Evolutionary conservation across 2,888 invertebrate genomes (phyloP).

Genomic region (Leucoma salicis): DNA sequence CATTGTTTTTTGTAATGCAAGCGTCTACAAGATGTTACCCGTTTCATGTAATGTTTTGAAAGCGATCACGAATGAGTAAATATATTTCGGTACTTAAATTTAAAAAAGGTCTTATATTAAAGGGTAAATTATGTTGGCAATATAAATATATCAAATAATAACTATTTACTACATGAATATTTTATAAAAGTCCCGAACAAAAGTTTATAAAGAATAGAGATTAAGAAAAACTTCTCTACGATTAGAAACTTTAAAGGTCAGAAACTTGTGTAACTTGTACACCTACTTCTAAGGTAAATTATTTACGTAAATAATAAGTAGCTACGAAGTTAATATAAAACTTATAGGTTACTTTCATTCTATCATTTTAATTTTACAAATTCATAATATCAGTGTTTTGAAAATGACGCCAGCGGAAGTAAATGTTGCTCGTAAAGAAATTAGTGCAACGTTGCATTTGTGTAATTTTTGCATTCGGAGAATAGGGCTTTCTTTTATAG

Average conservation of each 20-base stretch:
- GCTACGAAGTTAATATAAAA: background rate
- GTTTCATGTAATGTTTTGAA: no score
- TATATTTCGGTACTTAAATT: no score
- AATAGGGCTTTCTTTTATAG: conserved; percentile 53
- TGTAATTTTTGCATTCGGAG: conserved; percentile 52
- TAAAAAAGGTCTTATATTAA: no score
- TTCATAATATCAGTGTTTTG: conserved; percentile 2
- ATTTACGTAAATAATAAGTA: background rate
- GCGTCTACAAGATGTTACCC: no score
- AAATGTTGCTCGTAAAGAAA: conserved; percentile 41
- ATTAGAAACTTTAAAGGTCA: conserved; percentile 22
- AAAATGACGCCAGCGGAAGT: conserved; percentile 9
- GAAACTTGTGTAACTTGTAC: background rate
- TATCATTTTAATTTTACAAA: background rate
- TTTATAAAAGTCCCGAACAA: no score
- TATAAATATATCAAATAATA: no score
- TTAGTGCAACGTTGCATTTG: conserved; percentile 44
- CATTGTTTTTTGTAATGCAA: no score
- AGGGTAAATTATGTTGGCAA: no score
- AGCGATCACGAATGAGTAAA: no score
- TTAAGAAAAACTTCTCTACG: no score
- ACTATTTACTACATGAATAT: no score
- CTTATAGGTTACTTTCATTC: background rate
- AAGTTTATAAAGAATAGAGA: no score
- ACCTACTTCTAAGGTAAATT: background rate